Evolutionary conservation across 2,113 vertebrate genomes (phyloP).

Genomic region (Trachemys scripta): DNA sequence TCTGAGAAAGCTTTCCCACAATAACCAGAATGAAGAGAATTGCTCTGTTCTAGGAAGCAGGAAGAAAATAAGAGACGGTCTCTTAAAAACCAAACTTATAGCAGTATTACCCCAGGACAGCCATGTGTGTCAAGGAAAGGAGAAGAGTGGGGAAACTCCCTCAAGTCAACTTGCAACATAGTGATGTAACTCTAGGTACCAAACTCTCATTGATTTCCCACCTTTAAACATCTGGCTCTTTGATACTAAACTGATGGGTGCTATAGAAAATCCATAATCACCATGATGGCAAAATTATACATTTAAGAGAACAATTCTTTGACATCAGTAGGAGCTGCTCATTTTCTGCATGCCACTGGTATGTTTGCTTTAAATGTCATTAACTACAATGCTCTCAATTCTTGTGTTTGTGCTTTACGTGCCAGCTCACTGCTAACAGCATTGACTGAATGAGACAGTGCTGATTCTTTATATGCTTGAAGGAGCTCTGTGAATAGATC

Average conservation of each 20-base stretch:
- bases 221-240: neutral
- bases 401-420: neutral
- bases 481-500: neutral
- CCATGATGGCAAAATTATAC: neutral
- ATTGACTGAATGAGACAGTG: neutral
- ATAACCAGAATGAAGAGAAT: neutral
- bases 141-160: neutral
- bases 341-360: neutral
- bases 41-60: neutral
- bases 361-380: neutral
- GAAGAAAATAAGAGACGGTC: neutral
- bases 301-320: neutral
- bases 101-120: neutral
- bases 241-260: neutral
- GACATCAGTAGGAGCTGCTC: neutral
- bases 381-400: neutral
- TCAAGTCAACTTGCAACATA: neutral
- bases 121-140: neutral
- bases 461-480: neutral
- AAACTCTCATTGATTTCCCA: neutral
- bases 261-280: neutral
- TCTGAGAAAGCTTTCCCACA: neutral
- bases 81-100: neutral
- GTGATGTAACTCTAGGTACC: neutral
- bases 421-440: neutral